Conservation (phyloP, 2,888 invertebrate genomes). For the Drosophila atripex region DNA sequence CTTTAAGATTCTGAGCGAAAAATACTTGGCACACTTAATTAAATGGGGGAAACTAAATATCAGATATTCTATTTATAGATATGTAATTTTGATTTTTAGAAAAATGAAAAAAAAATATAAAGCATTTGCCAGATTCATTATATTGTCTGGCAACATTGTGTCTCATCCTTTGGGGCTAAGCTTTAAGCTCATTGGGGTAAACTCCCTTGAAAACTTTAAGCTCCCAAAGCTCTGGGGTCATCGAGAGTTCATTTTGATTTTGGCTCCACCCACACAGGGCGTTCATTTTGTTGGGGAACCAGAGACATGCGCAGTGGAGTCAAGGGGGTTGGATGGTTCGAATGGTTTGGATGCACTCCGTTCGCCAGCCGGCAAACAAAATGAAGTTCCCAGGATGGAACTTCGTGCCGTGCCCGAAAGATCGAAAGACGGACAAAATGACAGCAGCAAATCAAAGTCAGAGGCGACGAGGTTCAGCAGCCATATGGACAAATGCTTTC, state of each 20-base stretch:
- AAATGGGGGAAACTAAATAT: conserved; percentile 11
- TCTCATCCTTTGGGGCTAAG: conserved; percentile 55
- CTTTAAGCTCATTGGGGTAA: conserved; percentile 25
- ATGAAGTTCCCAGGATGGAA: conserved; percentile 70
- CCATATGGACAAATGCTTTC: conserved; percentile 24
- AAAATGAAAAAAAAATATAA: too few species aligned
- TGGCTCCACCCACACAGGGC: conserved; percentile 74
- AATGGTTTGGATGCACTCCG: conserved; percentile 26
- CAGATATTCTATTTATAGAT: conserved; percentile 48
- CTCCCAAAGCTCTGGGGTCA: conserved; percentile 53
- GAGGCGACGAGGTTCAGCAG: conserved; percentile 13
- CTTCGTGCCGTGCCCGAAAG: conserved; percentile 9
- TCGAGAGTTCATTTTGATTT: conserved; percentile 56
- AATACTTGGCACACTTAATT: conserved; percentile 5
- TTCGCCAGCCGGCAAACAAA: conserved; percentile 58
- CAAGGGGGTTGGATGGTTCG: conserved; percentile 57
- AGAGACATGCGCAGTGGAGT: conserved; percentile 60
- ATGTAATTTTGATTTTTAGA: too few species aligned
- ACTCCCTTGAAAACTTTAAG: conserved; percentile 45
- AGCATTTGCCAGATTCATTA: conserved; percentile 49
- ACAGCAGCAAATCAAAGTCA: conserved; percentile 46
- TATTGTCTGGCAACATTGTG: conserved; percentile 60
- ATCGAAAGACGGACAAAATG: conserved; percentile 21
- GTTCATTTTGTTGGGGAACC: conserved; percentile 65
- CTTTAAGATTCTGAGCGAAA: not conserved